Conservation (phyloP, 2,888 invertebrate species). For the Oligia strigilis region DNA sequence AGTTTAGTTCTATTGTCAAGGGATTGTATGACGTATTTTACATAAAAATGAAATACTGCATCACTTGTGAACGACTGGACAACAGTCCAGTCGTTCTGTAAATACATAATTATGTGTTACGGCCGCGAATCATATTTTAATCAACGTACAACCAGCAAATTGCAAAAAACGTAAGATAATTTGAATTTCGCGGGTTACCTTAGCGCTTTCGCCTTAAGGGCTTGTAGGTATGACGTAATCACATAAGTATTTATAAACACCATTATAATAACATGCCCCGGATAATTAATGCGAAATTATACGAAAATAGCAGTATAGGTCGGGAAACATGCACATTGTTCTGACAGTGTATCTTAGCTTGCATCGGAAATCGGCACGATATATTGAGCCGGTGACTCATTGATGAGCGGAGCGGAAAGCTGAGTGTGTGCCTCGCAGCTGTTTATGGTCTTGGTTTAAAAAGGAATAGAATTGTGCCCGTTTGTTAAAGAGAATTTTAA, state of each 20-base stretch:
- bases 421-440: background rate
- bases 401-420: slow-evolving; percentile 52
- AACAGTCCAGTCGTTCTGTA: too few relatives aligned
- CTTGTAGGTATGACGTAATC: background rate
- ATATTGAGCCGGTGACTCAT: slow-evolving; percentile 58
- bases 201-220: too few relatives aligned
- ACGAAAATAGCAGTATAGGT: slow-evolving; percentile 39
- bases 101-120: too few relatives aligned
- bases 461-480: background rate
- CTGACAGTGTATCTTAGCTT: slow-evolving; percentile 54
- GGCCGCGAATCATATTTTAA: too few relatives aligned
- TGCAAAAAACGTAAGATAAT: too few relatives aligned
- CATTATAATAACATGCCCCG: slow-evolving; percentile 26
- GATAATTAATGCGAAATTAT: slow-evolving; percentile 47
- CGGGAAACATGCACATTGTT: slow-evolving; percentile 44
- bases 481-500: background rate
- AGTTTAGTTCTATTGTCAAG: background rate
- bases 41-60: background rate
- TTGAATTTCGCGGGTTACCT: too few relatives aligned
- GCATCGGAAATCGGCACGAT: slow-evolving; percentile 65
- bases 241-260: slow-evolving; percentile 3
- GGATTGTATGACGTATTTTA: background rate
- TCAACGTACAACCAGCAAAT: too few relatives aligned
- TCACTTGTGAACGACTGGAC: too few relatives aligned
- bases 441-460: background rate